A percentile compares a stretch with the other conserved stretches of the same genome.
phyloP scores from a whole-genome alignment of 1,140 invertebrate species.

The Drosophila lacteicornis region DNA sequence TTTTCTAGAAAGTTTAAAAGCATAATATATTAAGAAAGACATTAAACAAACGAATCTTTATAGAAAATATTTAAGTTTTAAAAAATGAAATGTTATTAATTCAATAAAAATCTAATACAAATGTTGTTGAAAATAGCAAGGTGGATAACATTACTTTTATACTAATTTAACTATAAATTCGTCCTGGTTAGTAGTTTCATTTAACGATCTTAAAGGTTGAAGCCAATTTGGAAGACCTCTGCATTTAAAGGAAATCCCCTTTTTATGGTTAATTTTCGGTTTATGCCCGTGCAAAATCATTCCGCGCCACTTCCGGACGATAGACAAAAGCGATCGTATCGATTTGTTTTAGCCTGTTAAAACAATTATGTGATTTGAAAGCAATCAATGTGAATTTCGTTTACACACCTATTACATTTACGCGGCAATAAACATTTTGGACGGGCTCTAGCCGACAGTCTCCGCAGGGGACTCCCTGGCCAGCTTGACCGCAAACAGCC shows the following conservation, averaged over 20 bases:
- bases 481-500: constrained; percentile 55
- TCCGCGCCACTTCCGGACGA: background rate
- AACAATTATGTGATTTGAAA: constrained; percentile 28
- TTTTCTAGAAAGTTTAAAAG: no score
- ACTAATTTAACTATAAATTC: no score
- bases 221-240: background rate
- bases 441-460: background rate
- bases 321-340: background rate
- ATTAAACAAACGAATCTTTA: no score
- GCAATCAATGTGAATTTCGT: constrained; percentile 21
- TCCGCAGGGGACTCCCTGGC: background rate
- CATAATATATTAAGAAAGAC: no score
- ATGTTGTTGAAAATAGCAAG: no score
- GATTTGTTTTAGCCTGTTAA: constrained; percentile 1
- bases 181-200: no score
- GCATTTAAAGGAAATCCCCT: background rate
- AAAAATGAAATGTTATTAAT: no score
- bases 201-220: no score
- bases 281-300: background rate
- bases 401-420: constrained; percentile 36
- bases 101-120: no score
- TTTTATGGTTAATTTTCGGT: background rate
- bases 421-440: constrained; percentile 25
- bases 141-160: no score
- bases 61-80: no score